These are phyloP conservation scores for Isaurus tuberculatus DNA, from an alignment of 92 coral and sea anemone species.

Conservation along the genomic window DNA sequence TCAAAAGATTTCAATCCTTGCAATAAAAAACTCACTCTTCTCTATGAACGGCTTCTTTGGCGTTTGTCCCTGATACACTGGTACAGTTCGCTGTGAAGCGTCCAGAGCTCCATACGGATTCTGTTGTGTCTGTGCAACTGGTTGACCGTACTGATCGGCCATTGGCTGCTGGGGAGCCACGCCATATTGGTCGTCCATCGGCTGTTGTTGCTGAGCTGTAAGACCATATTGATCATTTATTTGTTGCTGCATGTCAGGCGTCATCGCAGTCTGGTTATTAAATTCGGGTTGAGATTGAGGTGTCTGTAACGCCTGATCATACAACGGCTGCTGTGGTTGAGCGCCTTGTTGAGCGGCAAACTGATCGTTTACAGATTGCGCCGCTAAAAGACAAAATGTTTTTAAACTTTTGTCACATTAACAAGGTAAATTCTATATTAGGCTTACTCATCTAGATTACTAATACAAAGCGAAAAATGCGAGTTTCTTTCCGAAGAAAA, in stretches of 20 bases:
- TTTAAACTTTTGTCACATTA: neutral
- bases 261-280: slow-evolving; percentile 28
- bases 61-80: slow-evolving; percentile 83
- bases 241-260: slow-evolving; percentile 40
- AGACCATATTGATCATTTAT: slow-evolving; percentile 34
- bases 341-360: slow-evolving; percentile 32
- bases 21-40: neutral
- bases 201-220: slow-evolving; percentile 47
- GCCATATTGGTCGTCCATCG: slow-evolving; percentile 17
- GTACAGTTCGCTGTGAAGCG: slow-evolving; percentile 72
- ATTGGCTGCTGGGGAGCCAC: slow-evolving; percentile 48
- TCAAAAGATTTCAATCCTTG: too few species aligned
- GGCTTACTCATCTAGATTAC: too few species aligned
- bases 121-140: slow-evolving; percentile 37
- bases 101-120: slow-evolving; percentile 68
- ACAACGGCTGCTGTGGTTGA: slow-evolving; percentile 23
- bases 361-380: slow-evolving; percentile 34
- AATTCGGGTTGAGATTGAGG: slow-evolving; percentile 22
- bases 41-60: slow-evolving; percentile 72
- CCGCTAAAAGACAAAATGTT: neutral
- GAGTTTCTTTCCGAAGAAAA: too few species aligned
- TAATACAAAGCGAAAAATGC: too few species aligned
- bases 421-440: too few species aligned
- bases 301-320: slow-evolving; percentile 28
- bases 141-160: slow-evolving; percentile 48